Conservation (phyloP, 2,113 vertebrate genomes). For the Lutjanus erythropterus region DNA sequence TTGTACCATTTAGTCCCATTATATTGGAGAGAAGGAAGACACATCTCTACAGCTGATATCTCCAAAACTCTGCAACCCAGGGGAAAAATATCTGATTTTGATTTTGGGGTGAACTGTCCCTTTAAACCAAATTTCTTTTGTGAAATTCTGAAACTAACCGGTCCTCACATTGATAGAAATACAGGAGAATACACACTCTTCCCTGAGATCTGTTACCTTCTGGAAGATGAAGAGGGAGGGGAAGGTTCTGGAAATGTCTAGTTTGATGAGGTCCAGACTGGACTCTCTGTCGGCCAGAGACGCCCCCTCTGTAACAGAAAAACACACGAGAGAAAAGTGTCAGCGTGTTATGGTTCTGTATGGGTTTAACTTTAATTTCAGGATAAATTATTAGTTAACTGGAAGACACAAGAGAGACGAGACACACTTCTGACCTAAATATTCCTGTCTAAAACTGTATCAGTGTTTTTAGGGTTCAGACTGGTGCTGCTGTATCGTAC, state of each 20-base stretch:
- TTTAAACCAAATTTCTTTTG: too few relatives aligned
- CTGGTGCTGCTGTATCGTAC: slow-evolving; percentile 75
- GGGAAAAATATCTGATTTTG: too few relatives aligned
- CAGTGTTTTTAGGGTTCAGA: background rate
- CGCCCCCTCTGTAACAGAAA: slow-evolving; percentile 85
- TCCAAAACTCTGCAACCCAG: too few relatives aligned
- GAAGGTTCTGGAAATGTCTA: slow-evolving; percentile 98
- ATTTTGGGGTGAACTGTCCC: too few relatives aligned
- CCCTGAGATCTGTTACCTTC: slow-evolving; percentile 84
- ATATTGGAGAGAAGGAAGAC: too few relatives aligned
- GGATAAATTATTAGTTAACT: too few relatives aligned
- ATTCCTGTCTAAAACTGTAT: too few relatives aligned
- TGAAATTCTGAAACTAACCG: background rate
- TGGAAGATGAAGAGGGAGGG: slow-evolving; percentile 99
- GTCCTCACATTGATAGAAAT: background rate
- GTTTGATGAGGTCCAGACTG: slow-evolving; percentile 96
- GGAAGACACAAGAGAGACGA: too few relatives aligned
- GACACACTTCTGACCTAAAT: too few relatives aligned
- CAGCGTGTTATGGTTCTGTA: background rate
- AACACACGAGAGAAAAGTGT: background rate
- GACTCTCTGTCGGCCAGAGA: slow-evolving; percentile 90
- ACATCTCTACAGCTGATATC: too few relatives aligned
- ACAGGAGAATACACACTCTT: background rate
- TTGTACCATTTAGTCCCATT: too few relatives aligned
- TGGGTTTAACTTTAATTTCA: background rate